A percentile compares a stretch with the other conserved stretches of the same genome.
phyloP scores from a whole-genome alignment of 2,888 invertebrate genomes.

The Luperina nickerlii region DNA sequence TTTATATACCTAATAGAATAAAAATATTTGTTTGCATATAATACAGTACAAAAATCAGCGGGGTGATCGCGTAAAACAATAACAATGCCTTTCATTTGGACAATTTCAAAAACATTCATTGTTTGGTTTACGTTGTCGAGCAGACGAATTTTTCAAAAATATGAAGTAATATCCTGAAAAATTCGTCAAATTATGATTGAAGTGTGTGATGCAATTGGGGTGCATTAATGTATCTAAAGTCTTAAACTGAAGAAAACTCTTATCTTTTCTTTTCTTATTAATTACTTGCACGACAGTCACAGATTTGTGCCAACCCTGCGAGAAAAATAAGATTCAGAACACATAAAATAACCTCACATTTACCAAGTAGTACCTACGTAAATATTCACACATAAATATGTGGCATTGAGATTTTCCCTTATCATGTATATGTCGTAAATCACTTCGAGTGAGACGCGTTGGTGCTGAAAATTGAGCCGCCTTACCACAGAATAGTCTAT shows the following conservation, averaged over 20 bases:
- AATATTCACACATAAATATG: conserved; percentile 41
- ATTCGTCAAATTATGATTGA: too few species aligned
- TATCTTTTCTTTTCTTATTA: neutral
- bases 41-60: too few species aligned
- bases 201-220: too few species aligned
- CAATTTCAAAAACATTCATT: too few species aligned
- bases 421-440: conserved; percentile 60
- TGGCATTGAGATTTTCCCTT: conserved; percentile 50
- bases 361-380: conserved; percentile 9
- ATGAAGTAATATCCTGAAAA: too few species aligned
- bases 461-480: conserved; percentile 58
- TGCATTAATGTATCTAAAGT: too few species aligned
- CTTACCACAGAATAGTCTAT: conserved; percentile 44
- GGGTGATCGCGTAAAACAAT: too few species aligned
- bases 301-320: neutral
- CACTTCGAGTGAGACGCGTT: conserved; percentile 39
- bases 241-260: neutral
- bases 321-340: neutral
- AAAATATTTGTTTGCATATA: too few species aligned
- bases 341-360: conserved; percentile 41
- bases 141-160: too few species aligned
- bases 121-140: too few species aligned
- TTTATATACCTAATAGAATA: too few species aligned
- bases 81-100: too few species aligned
- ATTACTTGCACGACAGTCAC: neutral